Conservation (phyloP, 2,888 invertebrate genomes). For the Abrostola triplasia region DNA sequence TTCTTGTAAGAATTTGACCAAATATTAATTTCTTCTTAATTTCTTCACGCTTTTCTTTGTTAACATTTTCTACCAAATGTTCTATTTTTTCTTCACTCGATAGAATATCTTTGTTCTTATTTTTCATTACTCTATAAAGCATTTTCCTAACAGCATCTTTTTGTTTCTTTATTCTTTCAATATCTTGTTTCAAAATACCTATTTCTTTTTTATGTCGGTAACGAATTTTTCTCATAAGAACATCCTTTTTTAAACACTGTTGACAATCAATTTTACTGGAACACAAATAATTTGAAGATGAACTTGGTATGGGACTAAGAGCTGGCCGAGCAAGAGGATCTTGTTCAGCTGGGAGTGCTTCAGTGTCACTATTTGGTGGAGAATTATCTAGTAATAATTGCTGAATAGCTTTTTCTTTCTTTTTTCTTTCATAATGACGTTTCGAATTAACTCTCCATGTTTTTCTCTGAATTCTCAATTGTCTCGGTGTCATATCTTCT, state of each 20-base stretch:
- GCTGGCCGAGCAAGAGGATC: conserved; percentile 6
- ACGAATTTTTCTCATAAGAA: background rate
- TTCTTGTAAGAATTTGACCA: conserved; percentile 16
- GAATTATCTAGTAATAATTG: conserved; percentile 16
- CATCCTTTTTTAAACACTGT: conserved; percentile 2
- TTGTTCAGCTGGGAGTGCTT: conserved; percentile 9
- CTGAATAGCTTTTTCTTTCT: conserved; percentile 12
- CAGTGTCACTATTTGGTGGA: conserved; percentile 14
- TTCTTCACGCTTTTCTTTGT: conserved; percentile 7
- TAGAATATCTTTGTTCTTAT: background rate
- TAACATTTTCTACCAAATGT: conserved; percentile 8
- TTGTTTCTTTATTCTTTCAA: conserved; percentile 3
- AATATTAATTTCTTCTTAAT: conserved; percentile 7
- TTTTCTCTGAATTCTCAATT: conserved; percentile 12
- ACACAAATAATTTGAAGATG: conserved; percentile 1
- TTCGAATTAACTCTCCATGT: conserved; percentile 11
- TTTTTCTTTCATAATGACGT: conserved; percentile 9
- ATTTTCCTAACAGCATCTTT: conserved; percentile 6
- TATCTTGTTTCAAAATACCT: conserved; percentile 1
- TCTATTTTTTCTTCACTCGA: conserved; percentile 10
- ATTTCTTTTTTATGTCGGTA: background rate
- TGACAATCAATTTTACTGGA: conserved; percentile 5
- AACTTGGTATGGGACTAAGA: background rate
- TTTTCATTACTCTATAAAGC: background rate
- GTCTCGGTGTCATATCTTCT: conserved; percentile 14